These are phyloP conservation scores for Apodemia duryi DNA, from an alignment of 2,888 invertebrate genomes.

Conservation along the genomic window DNA sequence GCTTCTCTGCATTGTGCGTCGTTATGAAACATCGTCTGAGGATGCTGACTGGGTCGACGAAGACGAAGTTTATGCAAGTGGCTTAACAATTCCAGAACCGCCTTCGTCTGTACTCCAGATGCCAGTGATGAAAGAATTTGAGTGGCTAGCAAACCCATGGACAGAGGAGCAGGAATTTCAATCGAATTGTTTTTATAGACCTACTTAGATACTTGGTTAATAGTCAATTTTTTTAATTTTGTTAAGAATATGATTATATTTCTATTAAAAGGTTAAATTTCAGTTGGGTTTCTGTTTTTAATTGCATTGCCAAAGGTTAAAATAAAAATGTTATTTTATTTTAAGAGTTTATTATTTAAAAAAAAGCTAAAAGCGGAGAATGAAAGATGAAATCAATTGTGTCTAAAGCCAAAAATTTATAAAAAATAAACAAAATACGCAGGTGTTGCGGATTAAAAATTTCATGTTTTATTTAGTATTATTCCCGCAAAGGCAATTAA, in stretches of 20 bases:
- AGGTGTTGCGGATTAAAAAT: no score
- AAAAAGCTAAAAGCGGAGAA: no score
- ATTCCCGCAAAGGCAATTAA: slow-evolving; percentile 22
- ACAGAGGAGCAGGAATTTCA: slow-evolving; percentile 29
- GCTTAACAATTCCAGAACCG: slow-evolving; percentile 31
- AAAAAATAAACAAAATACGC: no score
- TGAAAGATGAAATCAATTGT: no score
- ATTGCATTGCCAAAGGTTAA: slow-evolving; percentile 29
- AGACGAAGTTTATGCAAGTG: slow-evolving; percentile 18
- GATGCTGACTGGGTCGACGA: slow-evolving; percentile 15
- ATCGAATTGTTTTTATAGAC: slow-evolving; percentile 32
- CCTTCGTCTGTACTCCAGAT: slow-evolving; percentile 30
- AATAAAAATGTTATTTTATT: slow-evolving; percentile 30
- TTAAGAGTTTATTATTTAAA: slow-evolving; percentile 27
- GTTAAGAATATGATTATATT: slow-evolving; percentile 23
- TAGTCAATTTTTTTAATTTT: slow-evolving; percentile 30
- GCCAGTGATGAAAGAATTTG: slow-evolving; percentile 32
- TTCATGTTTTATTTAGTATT: no score
- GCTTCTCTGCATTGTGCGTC: no score
- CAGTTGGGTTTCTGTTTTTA: slow-evolving; percentile 26
- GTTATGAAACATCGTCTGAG: no score
- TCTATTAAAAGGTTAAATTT: slow-evolving; percentile 29
- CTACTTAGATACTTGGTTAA: slow-evolving; percentile 27
- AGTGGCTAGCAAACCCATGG: slow-evolving; percentile 30
- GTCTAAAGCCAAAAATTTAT: slow-evolving; percentile 26